Percentiles rank a stretch among this genome's conserved stretches.
These are phyloP conservation scores for Cossypha heuglini DNA, from an alignment of 2,797 vertebrate genomes.

Conservation along the genomic window DNA sequence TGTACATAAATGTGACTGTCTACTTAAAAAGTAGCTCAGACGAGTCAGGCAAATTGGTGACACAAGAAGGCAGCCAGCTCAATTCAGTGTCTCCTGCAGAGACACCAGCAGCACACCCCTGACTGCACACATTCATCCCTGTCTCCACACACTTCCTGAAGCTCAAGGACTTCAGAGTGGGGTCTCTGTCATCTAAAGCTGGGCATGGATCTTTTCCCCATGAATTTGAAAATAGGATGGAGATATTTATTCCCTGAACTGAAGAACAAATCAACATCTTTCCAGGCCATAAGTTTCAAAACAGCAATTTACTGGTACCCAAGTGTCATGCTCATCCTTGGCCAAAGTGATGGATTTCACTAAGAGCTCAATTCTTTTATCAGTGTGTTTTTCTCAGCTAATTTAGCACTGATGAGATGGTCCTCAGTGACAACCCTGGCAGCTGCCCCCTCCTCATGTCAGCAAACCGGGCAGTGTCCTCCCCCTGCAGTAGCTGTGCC, in stretches of 20 bases:
- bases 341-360: not conserved
- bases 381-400: not conserved
- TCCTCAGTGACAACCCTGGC: not conserved
- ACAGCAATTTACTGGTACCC: not conserved
- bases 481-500: not conserved
- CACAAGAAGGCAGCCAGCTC: not conserved
- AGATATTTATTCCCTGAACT: not conserved
- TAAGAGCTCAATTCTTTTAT: not conserved
- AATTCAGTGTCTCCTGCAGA: not conserved
- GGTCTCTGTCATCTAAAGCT: not conserved
- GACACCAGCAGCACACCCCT: not conserved
- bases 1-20: not conserved
- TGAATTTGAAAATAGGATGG: not conserved
- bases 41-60: not conserved
- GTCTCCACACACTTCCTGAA: not conserved
- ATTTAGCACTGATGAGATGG: not conserved
- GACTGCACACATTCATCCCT: not conserved
- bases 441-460: not conserved
- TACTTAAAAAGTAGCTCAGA: not conserved
- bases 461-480: not conserved
- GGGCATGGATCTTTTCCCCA: not conserved
- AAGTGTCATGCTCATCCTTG: not conserved
- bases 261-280: conserved; percentile 39
- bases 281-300: conserved; percentile 12
- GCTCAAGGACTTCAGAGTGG: not conserved